phyloP scores from a whole-genome alignment of 1,140 invertebrate species.

The Polypedilum vanderplanki region DNA sequence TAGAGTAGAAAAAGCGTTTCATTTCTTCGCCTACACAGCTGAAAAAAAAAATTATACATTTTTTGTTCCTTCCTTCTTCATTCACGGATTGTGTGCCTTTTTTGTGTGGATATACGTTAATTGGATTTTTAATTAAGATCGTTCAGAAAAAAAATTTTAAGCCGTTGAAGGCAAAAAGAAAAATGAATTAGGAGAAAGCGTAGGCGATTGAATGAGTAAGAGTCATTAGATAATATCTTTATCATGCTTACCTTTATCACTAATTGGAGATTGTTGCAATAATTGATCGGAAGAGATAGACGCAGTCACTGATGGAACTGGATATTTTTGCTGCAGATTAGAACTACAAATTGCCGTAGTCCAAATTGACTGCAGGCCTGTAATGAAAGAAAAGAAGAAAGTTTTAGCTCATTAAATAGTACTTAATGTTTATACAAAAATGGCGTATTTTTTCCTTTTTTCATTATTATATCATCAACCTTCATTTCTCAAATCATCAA shows the following conservation, averaged over 20 bases:
- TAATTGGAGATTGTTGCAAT: slow-evolving; percentile 11
- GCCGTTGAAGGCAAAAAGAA: background rate
- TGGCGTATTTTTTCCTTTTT: background rate
- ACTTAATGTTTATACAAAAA: slow-evolving; percentile 13
- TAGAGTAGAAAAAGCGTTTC: too few relatives aligned
- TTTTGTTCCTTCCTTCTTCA: too few relatives aligned
- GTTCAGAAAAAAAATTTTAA: background rate
- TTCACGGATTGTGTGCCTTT: too few relatives aligned
- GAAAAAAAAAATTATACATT: too few relatives aligned
- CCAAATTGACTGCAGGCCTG: slow-evolving; percentile 26
- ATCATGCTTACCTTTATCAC: slow-evolving; percentile 10
- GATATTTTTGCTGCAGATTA: slow-evolving; percentile 26
- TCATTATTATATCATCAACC: too few relatives aligned
- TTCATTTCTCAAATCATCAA: too few relatives aligned
- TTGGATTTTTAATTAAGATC: slow-evolving; percentile 26
- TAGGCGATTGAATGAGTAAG: background rate
- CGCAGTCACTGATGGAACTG: background rate
- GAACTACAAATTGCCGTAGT: slow-evolving; percentile 23
- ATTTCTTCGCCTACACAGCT: too few relatives aligned
- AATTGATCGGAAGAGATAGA: slow-evolving; percentile 13
- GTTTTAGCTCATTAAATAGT: background rate
- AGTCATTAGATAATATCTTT: background rate
- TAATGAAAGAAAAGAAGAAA: background rate
- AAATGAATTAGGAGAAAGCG: background rate
- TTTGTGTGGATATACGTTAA: background rate